Evolutionary conservation across 1,140 invertebrate genomes (phyloP).

Genomic region (Ceratina australensis): DNA sequence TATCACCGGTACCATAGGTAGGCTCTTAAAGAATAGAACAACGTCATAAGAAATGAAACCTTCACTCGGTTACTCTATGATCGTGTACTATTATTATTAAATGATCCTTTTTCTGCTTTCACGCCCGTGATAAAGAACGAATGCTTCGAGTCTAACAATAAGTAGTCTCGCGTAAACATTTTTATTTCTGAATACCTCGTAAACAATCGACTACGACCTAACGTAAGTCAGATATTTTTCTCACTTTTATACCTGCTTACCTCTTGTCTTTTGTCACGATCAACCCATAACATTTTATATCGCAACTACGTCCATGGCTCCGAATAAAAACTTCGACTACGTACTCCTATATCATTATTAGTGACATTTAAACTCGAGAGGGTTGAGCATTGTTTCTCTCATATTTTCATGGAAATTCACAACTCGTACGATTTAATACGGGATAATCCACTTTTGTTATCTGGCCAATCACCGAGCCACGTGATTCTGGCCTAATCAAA

Average conservation of each 20-base stretch:
- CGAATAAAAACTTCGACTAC: too few relatives aligned
- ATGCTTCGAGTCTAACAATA: background rate
- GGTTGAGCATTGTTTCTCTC: background rate
- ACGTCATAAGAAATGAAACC: background rate
- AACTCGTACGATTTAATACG: too few relatives aligned
- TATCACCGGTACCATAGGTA: background rate
- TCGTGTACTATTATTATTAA: background rate
- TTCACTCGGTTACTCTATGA: background rate
- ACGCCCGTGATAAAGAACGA: conserved; percentile 1
- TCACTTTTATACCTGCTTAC: background rate
- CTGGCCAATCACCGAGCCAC: too few relatives aligned
- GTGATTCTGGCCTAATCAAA: too few relatives aligned
- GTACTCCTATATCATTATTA: too few relatives aligned
- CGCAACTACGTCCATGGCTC: background rate
- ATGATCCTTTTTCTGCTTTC: background rate
- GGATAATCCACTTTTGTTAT: too few relatives aligned
- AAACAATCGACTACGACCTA: background rate
- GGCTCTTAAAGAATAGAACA: background rate
- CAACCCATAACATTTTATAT: background rate
- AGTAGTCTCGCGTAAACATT: background rate
- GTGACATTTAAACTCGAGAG: background rate
- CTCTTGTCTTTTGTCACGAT: background rate
- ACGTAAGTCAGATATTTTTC: background rate
- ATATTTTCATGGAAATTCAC: too few relatives aligned
- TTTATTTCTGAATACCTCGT: conserved; percentile 25